phyloP scores from a whole-genome alignment of 1,140 invertebrate genomes.

The Nephila pilipes region DNA sequence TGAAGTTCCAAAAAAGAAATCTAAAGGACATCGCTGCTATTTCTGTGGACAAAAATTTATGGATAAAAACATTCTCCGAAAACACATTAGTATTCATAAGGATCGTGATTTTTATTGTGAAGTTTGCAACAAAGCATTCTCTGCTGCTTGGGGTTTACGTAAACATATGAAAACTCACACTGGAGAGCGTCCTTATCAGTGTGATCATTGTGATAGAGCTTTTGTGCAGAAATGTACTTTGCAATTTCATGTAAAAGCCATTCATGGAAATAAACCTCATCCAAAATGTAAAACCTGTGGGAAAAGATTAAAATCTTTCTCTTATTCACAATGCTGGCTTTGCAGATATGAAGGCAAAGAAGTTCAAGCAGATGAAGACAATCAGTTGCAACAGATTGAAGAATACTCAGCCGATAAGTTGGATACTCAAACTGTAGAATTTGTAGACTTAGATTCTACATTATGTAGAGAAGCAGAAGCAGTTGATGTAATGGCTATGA shows the following conservation, averaged over 20 bases:
- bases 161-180: constrained; percentile 73
- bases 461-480: background rate
- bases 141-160: constrained; percentile 86
- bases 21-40: constrained; percentile 76
- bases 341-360: constrained; percentile 68
- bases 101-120: constrained; percentile 79
- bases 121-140: constrained; percentile 87
- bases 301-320: constrained; percentile 54
- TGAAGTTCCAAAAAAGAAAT: constrained; percentile 62
- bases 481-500: constrained; percentile 22
- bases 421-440: background rate
- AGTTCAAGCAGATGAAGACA: background rate
- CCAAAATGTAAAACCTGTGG: constrained; percentile 65
- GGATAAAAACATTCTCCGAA: constrained; percentile 61
- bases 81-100: constrained; percentile 73
- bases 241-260: constrained; percentile 85
- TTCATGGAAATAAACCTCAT: constrained; percentile 64
- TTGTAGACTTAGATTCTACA: constrained; percentile 21
- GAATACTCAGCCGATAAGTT: background rate
- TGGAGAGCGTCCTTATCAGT: constrained; percentile 77
- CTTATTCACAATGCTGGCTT: constrained; percentile 58
- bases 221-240: constrained; percentile 89
- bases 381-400: background rate
- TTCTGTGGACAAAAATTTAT: constrained; percentile 76
- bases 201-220: constrained; percentile 86